Conservation (phyloP, 2,888 invertebrate genomes). For the Labia minor region DNA sequence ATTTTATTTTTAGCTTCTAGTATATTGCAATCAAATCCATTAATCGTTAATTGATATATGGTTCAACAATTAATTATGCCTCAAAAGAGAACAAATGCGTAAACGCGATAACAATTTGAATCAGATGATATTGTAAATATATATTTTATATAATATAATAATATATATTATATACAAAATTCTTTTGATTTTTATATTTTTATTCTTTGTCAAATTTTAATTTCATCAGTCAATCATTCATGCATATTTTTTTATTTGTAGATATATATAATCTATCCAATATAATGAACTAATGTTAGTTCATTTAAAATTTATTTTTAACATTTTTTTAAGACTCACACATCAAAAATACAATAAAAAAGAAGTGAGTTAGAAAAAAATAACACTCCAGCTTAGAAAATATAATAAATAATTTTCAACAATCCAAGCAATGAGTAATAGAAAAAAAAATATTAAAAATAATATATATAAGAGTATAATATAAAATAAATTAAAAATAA, state of each 20-base stretch:
- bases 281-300: no score
- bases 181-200: background rate
- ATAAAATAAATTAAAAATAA: slow-evolving; percentile 3
- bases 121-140: background rate
- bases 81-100: slow-evolving; percentile 2
- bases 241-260: no score
- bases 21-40: background rate
- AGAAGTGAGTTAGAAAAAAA: background rate
- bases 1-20: background rate
- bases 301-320: no score
- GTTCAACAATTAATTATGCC: background rate
- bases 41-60: background rate
- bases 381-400: background rate
- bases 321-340: background rate
- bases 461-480: no score
- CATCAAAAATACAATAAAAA: no score
- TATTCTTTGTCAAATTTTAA: background rate
- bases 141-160: no score
- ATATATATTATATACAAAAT: background rate
- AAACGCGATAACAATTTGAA: background rate
- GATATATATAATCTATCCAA: no score
- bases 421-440: no score
- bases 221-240: no score
- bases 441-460: no score
- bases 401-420: background rate